Percentiles rank a stretch among this genome's conserved stretches.
Evolutionary conservation across 2,113 vertebrate species (phyloP).

Genomic region (Rhinolophus ferrumequinum): DNA sequence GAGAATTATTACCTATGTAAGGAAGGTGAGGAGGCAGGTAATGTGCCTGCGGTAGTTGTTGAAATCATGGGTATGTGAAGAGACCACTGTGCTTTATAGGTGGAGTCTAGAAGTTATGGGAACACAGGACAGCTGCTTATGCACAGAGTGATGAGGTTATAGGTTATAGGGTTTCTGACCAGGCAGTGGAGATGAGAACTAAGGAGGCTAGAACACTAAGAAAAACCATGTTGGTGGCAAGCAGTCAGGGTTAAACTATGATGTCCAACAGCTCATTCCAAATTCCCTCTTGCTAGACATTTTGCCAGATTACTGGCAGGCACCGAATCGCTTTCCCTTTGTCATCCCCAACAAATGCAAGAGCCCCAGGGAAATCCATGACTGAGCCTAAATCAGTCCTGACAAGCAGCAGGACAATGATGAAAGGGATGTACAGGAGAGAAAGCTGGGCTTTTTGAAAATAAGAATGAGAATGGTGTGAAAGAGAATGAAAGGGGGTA

Average conservation of each 20-base stretch:
- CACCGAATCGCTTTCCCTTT: conserved; percentile 46
- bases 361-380: conserved; percentile 44
- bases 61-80: neutral
- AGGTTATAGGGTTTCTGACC: neutral
- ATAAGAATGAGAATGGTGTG: neutral
- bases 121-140: neutral
- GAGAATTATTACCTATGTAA: neutral
- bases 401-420: neutral
- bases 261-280: neutral
- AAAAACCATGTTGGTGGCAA: neutral
- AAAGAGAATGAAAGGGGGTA: neutral
- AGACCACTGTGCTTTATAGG: neutral
- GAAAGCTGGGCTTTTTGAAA: neutral
- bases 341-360: neutral
- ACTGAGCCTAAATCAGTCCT: conserved; percentile 58
- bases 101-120: neutral
- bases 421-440: neutral
- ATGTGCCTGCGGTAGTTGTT: neutral
- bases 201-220: neutral
- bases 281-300: neutral
- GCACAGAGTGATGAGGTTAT: neutral
- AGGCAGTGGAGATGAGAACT: neutral
- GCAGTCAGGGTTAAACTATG: neutral
- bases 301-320: neutral
- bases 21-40: neutral